Evolutionary conservation across 2,888 invertebrate genomes (phyloP).

Genomic region (Tenthredo distinguenda): DNA sequence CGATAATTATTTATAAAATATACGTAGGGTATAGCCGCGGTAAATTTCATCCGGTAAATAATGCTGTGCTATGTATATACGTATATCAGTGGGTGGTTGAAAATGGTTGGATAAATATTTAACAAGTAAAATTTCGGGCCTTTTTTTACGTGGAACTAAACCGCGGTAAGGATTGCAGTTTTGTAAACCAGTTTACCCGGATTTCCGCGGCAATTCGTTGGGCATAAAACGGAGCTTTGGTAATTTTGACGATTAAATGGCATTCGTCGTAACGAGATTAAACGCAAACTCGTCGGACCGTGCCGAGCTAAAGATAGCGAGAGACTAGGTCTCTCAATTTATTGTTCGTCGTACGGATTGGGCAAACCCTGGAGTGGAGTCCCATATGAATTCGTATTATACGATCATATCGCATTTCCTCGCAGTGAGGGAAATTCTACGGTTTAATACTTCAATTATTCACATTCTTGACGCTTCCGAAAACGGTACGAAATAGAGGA

Average conservation of each 20-base stretch:
- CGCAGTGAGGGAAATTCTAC: background rate
- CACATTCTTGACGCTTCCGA: background rate
- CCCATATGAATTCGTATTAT: background rate
- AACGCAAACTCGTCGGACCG: conserved; percentile 33
- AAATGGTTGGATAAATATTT: background rate
- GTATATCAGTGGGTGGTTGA: background rate
- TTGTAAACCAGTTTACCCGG: conserved; percentile 11
- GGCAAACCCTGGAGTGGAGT: background rate
- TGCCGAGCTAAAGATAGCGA: conserved; percentile 42
- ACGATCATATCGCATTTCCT: background rate
- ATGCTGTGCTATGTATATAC: background rate
- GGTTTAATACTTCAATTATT: background rate
- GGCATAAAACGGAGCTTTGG: conserved; percentile 34
- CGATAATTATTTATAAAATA: background rate
- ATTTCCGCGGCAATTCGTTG: conserved; percentile 17
- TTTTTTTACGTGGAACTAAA: background rate
- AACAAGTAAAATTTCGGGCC: background rate
- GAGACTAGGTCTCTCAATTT: conserved; percentile 34
- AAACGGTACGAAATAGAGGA: background rate
- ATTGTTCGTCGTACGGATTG: conserved; percentile 31
- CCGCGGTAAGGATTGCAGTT: background rate
- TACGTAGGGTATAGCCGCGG: too few species aligned
- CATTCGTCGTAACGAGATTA: conserved; percentile 35
- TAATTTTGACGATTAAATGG: conserved; percentile 40
- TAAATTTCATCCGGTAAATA: background rate